Base-by-base conservation (phyloP, 2,113 vertebrate genomes). In the Carassius carassius region DNA sequence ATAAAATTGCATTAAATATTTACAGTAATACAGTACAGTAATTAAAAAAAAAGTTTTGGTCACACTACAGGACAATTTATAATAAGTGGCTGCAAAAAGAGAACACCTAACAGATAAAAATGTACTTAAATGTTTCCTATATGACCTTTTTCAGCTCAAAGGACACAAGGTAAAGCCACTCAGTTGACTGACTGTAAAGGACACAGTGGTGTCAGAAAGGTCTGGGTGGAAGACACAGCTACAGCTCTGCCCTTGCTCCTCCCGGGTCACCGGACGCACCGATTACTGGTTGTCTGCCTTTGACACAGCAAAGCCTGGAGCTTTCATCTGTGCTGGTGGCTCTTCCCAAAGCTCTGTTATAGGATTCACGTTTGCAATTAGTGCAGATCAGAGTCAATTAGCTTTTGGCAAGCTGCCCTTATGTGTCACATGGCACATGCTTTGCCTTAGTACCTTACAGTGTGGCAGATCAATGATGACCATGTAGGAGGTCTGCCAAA, bases 291-390 rank as follows among this genome's bases (percentile, higher is more conserved):
- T 93, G 94, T 89, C 93, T 94, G 93, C 91, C 91, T 92, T 93
- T 81, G 79, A 80, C 78, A 80, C 41, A 49, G 78, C 78, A 95
- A 95, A 95, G 93, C 92, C 91, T 86, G 91, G 62, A 78, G 89
- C 95, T 97, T 96, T 96, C 93, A 96, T 96, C 94, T 95, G 92
- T 90, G 93, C 92, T 90, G 92, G 93, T 93, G 95, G 93, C 94
- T 94, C 89, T 90, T 93, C 96, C 95, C 94, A 95, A 96, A 96
- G 94, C 94, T 93, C 93, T 83, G 94, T 96, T 95, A 92, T 92
- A 93, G 94, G 93, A 96, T 94, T 95, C 94, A 92, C 90, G 91
- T 90, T 92, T 86, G 87, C 95, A 95, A 96, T 97, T 96, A 97
- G 93, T 90, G 92, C 90, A 92, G 91, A 93, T 94, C 90, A 94